Percentiles rank a stretch among this genome's conserved stretches.
phyloP scores from a whole-genome alignment of 2,113 vertebrate genomes.

The Lasiurus cinereus region DNA sequence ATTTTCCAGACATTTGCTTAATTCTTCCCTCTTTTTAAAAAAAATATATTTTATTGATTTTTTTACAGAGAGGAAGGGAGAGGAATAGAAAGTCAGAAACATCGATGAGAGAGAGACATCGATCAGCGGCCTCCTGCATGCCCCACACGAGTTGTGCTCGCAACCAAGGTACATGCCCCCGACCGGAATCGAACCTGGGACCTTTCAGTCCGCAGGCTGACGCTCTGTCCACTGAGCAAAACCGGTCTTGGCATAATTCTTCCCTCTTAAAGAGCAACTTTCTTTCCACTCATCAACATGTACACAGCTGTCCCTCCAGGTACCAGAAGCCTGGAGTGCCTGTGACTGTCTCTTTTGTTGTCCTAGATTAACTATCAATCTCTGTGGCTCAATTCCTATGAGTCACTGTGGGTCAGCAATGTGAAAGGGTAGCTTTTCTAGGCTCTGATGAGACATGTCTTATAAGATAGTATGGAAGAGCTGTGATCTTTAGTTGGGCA shows the following conservation, averaged over 20 bases:
- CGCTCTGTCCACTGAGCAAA: too few species aligned
- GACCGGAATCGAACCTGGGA: too few species aligned
- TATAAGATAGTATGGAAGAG: not conserved
- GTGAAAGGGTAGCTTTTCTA: not conserved
- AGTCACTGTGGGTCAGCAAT: not conserved
- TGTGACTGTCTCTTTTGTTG: not conserved
- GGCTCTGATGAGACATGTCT: not conserved
- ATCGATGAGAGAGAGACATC: too few species aligned
- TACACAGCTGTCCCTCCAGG: not conserved
- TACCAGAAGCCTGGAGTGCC: not conserved
- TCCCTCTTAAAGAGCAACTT: not conserved
- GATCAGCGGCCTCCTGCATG: too few species aligned
- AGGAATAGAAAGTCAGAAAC: too few species aligned
- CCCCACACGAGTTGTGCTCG: too few species aligned
- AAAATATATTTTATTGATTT: too few species aligned
- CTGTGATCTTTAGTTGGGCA: not conserved
- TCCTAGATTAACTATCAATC: not conserved
- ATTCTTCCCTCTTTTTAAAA: not conserved
- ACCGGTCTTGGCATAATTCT: too few species aligned
- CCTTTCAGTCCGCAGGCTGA: too few species aligned
- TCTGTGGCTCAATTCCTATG: not conserved
- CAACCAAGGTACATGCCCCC: too few species aligned
- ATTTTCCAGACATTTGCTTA: not conserved
- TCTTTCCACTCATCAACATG: not conserved
- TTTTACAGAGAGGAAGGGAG: too few species aligned